These are phyloP conservation scores for Xestia xanthographa DNA, from an alignment of 2,888 invertebrate genomes.

Conservation along the genomic window DNA sequence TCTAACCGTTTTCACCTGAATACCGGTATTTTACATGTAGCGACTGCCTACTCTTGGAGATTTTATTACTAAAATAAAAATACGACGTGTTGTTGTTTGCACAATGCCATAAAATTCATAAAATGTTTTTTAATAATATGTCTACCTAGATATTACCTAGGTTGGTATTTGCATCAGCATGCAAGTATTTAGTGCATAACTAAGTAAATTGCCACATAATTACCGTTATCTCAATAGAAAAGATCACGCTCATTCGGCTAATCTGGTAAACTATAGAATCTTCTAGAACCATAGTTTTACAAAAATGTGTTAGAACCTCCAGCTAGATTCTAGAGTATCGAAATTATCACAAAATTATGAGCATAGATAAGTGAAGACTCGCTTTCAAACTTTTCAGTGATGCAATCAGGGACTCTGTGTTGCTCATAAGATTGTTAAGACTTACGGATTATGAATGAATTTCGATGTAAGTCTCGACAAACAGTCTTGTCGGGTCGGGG, in stretches of 20 bases:
- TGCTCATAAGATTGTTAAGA: neutral
- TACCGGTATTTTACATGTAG: neutral
- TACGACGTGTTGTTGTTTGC: neutral
- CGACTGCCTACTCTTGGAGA: neutral
- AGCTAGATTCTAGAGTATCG: neutral
- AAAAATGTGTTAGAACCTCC: neutral
- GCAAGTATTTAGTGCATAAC: constrained; percentile 54
- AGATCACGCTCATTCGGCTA: constrained; percentile 1
- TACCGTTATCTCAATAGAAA: constrained; percentile 9
- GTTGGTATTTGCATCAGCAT: constrained; percentile 18
- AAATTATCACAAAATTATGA: neutral
- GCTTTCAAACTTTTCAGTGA: neutral
- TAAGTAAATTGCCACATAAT: constrained; percentile 35
- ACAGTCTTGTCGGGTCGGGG: neutral
- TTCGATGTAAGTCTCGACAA: neutral
- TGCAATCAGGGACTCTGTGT: too few species aligned
- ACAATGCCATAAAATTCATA: constrained; percentile 19
- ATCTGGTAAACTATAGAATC: neutral
- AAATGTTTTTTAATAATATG: constrained; percentile 9
- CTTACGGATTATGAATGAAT: neutral
- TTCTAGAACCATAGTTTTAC: neutral
- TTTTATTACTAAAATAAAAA: neutral
- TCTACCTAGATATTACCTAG: constrained; percentile 7
- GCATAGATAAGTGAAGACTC: neutral
- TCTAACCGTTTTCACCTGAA: neutral